Evolutionary conservation across 2,113 vertebrate species (phyloP).

Genomic region (Indri indri): DNA sequence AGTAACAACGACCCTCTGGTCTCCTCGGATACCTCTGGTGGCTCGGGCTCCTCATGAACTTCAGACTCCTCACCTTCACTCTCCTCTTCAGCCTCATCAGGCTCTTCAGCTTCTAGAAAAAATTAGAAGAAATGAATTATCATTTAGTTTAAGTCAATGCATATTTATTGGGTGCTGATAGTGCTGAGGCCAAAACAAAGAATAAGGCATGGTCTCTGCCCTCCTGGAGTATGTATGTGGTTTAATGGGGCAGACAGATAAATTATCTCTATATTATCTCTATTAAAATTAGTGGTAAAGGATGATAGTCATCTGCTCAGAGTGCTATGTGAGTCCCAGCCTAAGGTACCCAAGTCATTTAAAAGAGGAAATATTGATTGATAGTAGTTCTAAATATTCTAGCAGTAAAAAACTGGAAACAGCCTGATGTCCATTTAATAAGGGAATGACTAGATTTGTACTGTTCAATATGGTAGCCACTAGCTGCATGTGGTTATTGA

Average conservation of each 20-base stretch:
- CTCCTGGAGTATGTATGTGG: neutral
- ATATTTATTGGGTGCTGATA: neutral
- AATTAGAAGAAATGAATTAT: neutral
- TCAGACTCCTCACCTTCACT: slow-evolving; percentile 37
- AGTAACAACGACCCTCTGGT: neutral
- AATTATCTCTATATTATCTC: neutral
- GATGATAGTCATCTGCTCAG: neutral
- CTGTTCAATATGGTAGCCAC: neutral
- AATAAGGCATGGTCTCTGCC: too few relatives aligned
- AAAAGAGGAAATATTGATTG: neutral
- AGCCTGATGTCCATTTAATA: neutral
- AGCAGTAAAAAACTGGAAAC: neutral
- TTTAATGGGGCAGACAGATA: neutral
- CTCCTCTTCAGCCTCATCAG: slow-evolving; percentile 39
- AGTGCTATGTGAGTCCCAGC: neutral
- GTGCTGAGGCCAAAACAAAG: neutral
- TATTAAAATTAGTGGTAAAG: neutral
- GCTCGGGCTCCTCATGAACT: neutral
- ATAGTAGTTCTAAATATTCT: neutral
- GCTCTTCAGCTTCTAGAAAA: slow-evolving; percentile 1
- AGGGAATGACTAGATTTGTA: neutral
- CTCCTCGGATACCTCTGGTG: neutral
- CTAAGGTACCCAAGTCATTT: neutral
- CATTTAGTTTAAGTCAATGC: neutral
- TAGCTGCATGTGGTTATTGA: neutral